Percentiles rank a stretch among this genome's conserved stretches.
phyloP scores from a whole-genome alignment of 2,797 vertebrate genomes.

The Myotis findleyi region DNA sequence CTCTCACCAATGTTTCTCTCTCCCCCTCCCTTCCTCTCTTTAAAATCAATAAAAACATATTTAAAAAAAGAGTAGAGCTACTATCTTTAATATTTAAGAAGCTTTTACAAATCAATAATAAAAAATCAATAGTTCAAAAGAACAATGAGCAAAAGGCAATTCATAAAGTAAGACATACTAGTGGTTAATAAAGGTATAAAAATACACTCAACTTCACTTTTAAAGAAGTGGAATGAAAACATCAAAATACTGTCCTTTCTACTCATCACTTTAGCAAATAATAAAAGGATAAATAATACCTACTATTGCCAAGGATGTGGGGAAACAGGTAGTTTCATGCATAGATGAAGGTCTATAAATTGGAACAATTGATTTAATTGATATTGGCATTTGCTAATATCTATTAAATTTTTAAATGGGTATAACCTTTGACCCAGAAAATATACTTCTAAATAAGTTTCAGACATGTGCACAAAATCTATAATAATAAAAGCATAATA shows the following conservation, averaged over 20 bases:
- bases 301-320: background rate
- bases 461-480: background rate
- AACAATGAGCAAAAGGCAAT: background rate
- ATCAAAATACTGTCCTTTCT: background rate
- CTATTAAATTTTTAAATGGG: background rate
- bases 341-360: background rate
- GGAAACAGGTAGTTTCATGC: background rate
- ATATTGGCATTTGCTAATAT: background rate
- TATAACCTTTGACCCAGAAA: conserved; percentile 5
- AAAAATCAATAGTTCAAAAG: conserved; percentile 28
- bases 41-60: background rate
- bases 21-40: background rate
- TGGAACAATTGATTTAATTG: background rate
- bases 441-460: background rate
- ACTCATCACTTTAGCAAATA: background rate
- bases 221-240: background rate
- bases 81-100: conserved; percentile 1
- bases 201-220: background rate
- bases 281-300: background rate
- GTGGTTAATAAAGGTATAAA: background rate
- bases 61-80: background rate
- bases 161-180: background rate
- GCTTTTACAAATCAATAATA: conserved; percentile 22
- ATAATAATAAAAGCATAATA: no score
- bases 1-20: background rate